A percentile compares a stretch with the other conserved stretches of the same genome.
Evolutionary conservation across 2,113 vertebrate genomes (phyloP).

Genomic region (Chunga burmeisteri): DNA sequence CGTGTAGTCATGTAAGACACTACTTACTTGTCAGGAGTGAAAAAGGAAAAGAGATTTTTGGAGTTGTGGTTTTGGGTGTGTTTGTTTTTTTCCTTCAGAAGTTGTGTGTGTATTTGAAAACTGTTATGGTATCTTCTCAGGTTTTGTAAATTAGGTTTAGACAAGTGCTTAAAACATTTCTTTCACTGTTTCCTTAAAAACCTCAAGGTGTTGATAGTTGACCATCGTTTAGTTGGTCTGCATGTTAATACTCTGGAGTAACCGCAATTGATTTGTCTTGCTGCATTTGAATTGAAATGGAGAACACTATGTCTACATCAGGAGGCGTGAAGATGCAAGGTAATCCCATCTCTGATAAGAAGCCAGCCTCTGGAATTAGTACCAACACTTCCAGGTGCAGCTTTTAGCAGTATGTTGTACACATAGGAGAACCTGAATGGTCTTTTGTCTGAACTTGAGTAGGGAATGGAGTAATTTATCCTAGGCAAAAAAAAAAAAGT

Average conservation of each 20-base stretch:
- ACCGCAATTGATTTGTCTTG: neutral
- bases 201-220: neutral
- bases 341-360: neutral
- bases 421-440: neutral
- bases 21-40: neutral
- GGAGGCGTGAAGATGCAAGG: neutral
- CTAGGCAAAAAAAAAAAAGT: neutral
- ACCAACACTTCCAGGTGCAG: neutral
- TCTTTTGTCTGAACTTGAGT: neutral
- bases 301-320: neutral
- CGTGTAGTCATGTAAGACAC: neutral
- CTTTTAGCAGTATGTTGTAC: neutral
- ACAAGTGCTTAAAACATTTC: neutral
- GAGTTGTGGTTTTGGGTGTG: neutral
- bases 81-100: neutral
- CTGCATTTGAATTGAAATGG: neutral
- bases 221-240: neutral
- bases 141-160: neutral
- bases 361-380: neutral
- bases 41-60: neutral
- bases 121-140: neutral
- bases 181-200: neutral
- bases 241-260: neutral
- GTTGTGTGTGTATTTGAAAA: neutral
- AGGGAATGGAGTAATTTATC: neutral